Base-by-base conservation (phyloP, 2,888 invertebrate species). In the Rhabditophanes sp. region DNA sequence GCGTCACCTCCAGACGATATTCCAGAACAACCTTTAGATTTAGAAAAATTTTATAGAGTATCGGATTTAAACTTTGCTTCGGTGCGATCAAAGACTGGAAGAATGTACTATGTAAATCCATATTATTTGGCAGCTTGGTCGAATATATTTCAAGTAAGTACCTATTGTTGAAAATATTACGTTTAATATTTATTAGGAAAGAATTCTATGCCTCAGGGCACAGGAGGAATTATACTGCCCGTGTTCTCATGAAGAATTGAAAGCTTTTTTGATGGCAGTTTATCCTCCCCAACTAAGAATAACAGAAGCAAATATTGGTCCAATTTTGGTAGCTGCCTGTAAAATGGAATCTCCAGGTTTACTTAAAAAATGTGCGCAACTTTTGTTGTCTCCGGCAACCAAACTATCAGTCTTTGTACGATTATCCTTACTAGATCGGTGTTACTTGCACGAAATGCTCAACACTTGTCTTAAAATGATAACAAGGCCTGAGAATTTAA, bases 221-320 rank as follows among this genome's bases (percentile, higher is more conserved):
- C 43, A 49, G n/a, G 60, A 60, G 35, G 56, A 63, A 24, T 42
- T 61, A 34, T 60, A 53, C 30, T 55, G 56, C 22, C 60, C 60
- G 1, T 57, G 57, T 31, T 48, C 55, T 6, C 57, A 58, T 30
- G 62, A 63, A 36, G 62, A 61, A 32, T 38, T 64, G 20, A 58
- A 64, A 29, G 55, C 53, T 12, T 64, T 62, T 30, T 46, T 60
- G 3, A 55, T 60, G 56, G 60, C 64, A 5, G 59, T 64, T 16
- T 57, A 65, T 37, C 64, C 64, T 8, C 64, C 64, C 3, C 62
- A 65, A 41, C 35, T 65, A n/a, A 35, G 58, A 28, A 56, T 64
- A 20, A 65, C 55, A 21, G 64, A 59, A 28, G 47, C 50, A n/a
- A 60, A 60, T 44, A 53, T 60, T 26, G 59, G 49, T 3, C 54